A percentile compares a stretch with the other conserved stretches of the same genome.
Conservation (phyloP, 2,888 invertebrate genomes). For the Mythimna loreyi region DNA sequence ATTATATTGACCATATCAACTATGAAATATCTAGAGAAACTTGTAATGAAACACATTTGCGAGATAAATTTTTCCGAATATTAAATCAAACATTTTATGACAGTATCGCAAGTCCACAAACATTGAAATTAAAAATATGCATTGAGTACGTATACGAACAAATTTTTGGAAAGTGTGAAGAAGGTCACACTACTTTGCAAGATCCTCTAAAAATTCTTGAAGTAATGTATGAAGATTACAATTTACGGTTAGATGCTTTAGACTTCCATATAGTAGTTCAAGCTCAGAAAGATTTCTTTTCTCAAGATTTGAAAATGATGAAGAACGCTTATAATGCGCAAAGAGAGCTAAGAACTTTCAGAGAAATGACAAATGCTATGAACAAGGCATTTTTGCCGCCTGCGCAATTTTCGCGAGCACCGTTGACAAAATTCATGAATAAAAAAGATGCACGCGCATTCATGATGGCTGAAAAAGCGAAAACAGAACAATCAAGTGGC, state of each 20-base stretch:
- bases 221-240: slow-evolving; percentile 86
- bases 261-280: slow-evolving; percentile 86
- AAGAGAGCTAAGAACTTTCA: slow-evolving; percentile 83
- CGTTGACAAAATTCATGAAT: slow-evolving; percentile 79
- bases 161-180: slow-evolving; percentile 87
- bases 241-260: slow-evolving; percentile 82
- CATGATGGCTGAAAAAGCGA: slow-evolving; percentile 74
- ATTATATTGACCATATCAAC: slow-evolving; percentile 82
- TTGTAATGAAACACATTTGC: slow-evolving; percentile 81
- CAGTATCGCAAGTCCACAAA: slow-evolving; percentile 82
- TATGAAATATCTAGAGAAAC: slow-evolving; percentile 80
- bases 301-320: slow-evolving; percentile 86
- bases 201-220: slow-evolving; percentile 88
- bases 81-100: slow-evolving; percentile 83
- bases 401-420: slow-evolving; percentile 75
- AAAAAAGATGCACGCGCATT: slow-evolving; percentile 76
- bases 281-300: slow-evolving; percentile 84
- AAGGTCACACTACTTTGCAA: slow-evolving; percentile 83
- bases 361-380: slow-evolving; percentile 86
- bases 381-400: slow-evolving; percentile 86
- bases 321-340: slow-evolving; percentile 83
- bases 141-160: slow-evolving; percentile 88
- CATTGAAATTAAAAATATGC: slow-evolving; percentile 85
- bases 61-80: slow-evolving; percentile 85
- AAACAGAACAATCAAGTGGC: slow-evolving; percentile 66